Evolutionary conservation across 2,888 invertebrate genomes (phyloP).

Genomic region (Orthonevra nobilis): DNA sequence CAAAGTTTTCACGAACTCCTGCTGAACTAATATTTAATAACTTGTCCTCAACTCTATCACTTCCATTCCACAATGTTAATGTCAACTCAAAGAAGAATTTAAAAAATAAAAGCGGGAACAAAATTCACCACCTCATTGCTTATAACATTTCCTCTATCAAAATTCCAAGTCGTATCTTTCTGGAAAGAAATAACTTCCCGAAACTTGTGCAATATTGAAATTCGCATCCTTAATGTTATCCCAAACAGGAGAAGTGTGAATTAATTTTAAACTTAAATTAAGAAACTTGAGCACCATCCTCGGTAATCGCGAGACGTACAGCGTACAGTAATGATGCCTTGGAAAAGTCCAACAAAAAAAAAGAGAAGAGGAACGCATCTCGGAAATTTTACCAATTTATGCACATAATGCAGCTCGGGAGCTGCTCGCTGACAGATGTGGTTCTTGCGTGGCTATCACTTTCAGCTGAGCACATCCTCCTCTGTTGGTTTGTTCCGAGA

Average conservation of each 20-base stretch:
- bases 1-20: too few relatives aligned
- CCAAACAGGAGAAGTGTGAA: slow-evolving; percentile 62
- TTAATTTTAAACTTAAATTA: slow-evolving; percentile 70
- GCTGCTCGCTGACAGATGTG: slow-evolving; percentile 51
- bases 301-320: slow-evolving; percentile 44
- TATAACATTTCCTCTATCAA: slow-evolving; percentile 28
- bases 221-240: slow-evolving; percentile 29
- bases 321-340: slow-evolving; percentile 57
- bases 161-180: slow-evolving; percentile 12
- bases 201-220: slow-evolving; percentile 65
- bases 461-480: slow-evolving; percentile 2
- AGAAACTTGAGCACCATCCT: slow-evolving; percentile 64
- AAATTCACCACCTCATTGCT: not conserved
- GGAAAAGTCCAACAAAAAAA: not conserved
- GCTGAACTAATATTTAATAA: not conserved
- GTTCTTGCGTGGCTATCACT: slow-evolving; percentile 33
- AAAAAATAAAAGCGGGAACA: too few relatives aligned
- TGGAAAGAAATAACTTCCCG: not conserved
- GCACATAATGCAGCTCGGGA: slow-evolving; percentile 64
- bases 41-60: not conserved
- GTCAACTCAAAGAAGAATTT: too few relatives aligned
- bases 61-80: not conserved
- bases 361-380: slow-evolving; percentile 30
- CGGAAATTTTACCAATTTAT: slow-evolving; percentile 41
- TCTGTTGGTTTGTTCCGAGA: not conserved